Base-by-base conservation (phyloP, 2,113 vertebrate species). In the Hippopotamus amphibius region DNA sequence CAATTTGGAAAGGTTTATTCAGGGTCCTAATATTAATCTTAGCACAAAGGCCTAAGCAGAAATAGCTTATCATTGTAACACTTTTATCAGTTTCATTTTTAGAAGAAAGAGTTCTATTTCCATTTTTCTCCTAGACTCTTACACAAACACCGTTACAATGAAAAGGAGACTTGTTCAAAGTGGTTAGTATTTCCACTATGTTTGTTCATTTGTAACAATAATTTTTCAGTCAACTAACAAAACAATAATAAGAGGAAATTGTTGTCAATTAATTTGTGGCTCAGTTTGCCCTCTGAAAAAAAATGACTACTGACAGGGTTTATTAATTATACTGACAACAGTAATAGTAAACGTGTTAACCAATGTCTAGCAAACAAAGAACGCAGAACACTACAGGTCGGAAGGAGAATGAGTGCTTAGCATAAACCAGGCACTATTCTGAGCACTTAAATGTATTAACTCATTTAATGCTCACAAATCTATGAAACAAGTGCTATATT, bases 131-230 rank as follows among this genome's bases (percentile, higher is more conserved):
- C 17, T 46, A 43, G 26, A 61, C 15, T 81, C 17, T 85, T 65
- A 61, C 13, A 46, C 8, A 84, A 77, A 84, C 7, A 53, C 12
- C 43, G 6, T 90, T 69, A 50, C 12, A 26, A 55, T 59, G 21
- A 19, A 86, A 83, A 57, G 2, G 66, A 48, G 46, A 33, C 26
- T 10, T 50, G 57, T 93, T 84, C 24, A 55, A 79, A 85, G 50
- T 33, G n/a, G 33, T 68, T 59, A 69, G 48, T 72, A 65, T 85
- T 86, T 69, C 53, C 63, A 26, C n/a, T 69, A 69, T 30, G 10
- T 53, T 68, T 96, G n/a, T 77, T 84, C 41, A 89, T 69, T 50
- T 90, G 13, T 37, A 80, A 72, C 16, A 93, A 48, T 55, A 88
- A 83, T 65, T 81, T 68, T 88, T 28, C 41, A 68, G 61, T 50